These are phyloP conservation scores for Zhuqinia jingwanae DNA, from an alignment of 2,888 invertebrate species.

Conservation along the genomic window DNA sequence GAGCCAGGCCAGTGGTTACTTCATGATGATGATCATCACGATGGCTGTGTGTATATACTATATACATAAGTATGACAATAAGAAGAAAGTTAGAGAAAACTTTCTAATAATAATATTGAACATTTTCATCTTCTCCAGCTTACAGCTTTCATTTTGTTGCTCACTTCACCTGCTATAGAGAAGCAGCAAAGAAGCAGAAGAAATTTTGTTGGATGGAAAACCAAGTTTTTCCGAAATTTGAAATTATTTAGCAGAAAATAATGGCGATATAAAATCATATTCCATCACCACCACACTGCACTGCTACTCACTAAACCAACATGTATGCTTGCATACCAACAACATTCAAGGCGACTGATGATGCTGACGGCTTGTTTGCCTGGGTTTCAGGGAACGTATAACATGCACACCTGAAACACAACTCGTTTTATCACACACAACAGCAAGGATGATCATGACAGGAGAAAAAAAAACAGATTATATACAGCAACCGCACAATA, in stretches of 20 bases:
- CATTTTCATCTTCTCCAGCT: conserved; percentile 7
- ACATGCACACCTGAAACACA: conserved; percentile 25
- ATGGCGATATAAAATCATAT: not conserved
- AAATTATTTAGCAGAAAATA: not conserved
- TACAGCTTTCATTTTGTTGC: conserved; percentile 10
- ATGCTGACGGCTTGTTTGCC: conserved; percentile 12
- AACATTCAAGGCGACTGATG: not conserved
- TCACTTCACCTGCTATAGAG: too few relatives aligned
- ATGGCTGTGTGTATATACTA: conserved; percentile 33
- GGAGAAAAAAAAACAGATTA: conserved; percentile 18
- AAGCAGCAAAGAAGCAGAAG: not conserved
- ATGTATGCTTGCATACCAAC: not conserved
- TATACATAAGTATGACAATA: not conserved
- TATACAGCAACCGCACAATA: conserved; percentile 12
- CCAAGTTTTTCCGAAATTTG: too few relatives aligned
- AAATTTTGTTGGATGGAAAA: not conserved
- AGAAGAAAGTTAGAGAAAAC: conserved; percentile 1
- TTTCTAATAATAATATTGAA: not conserved
- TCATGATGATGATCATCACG: conserved; percentile 45
- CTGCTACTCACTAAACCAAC: not conserved
- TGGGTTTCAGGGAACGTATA: not conserved
- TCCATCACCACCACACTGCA: not conserved
- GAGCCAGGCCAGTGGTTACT: conserved; percentile 61
- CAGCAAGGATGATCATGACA: conserved; percentile 33
- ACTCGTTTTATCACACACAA: not conserved